Evolutionary conservation across 1,140 invertebrate genomes (phyloP), one percentile per base, ranked within the genome.

Genomic region (Drosophila kepulauana): DNA sequence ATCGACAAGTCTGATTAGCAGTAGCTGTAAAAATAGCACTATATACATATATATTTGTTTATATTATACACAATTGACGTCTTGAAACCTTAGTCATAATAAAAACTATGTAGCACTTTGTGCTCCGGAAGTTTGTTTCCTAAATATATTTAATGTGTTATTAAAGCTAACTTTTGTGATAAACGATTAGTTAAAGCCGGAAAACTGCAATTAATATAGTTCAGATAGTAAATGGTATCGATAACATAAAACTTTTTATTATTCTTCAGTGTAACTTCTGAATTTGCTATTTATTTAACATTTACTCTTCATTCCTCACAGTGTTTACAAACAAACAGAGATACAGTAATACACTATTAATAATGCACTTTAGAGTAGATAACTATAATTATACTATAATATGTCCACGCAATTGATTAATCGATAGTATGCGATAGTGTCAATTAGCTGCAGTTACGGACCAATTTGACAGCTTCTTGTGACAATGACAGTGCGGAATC

Each of bases 371-470:
- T 38, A 10, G 0, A 43, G 11, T n/a, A 7, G 1, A 43, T 43
- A 13, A n/a, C 3, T 7, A 43, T 43, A 43, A 43, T 43, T 11
- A 11, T 10, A 11, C 8, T 38, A 38, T 38, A 10, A 38, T 10
- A 25, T 7, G 33, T 10, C 33, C 33, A 35, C 6, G 0, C 6
- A 5, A 54, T 15, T 13, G 28, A 16, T 35, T 54, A 13, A 35
- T 28, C 13, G 7, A 30, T 25, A 63, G 15, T 25, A n/a, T 64
- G 10, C n/a, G 7, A 51, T 43, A 25, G 7, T 51, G 6, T 41
- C 62, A 64, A 65, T 65, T 56, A 71, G 45, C 33, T 57, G 49
- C 63, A 46, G 62, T 58, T 66, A 45, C 11, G 2, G 8, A 11
- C 33, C 33, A 45, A 56, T 35, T 45, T 46, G 51, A 43, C 16